phyloP scores from a whole-genome alignment of 1,140 invertebrate genomes.

The Trigoniulus corallinus region DNA sequence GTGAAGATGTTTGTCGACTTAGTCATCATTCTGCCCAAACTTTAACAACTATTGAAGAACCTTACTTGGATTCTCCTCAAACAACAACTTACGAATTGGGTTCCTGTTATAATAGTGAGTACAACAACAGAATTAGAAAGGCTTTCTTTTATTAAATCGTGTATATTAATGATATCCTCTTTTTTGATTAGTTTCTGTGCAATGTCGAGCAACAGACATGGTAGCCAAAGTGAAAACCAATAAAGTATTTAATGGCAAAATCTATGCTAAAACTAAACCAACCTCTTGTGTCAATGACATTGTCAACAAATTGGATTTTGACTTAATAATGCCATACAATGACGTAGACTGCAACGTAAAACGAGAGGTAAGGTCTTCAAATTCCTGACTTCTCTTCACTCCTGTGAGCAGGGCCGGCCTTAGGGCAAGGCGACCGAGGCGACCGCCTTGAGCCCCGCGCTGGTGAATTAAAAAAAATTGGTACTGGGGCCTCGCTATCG shows the following conservation, averaged over 20 bases:
- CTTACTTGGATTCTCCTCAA: conserved; percentile 74
- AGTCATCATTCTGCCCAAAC: conserved; percentile 79
- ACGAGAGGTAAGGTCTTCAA: too few relatives aligned
- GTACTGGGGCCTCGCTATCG: too few relatives aligned
- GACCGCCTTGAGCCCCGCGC: too few relatives aligned
- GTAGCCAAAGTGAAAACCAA: conserved; percentile 76
- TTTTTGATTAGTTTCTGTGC: conserved; percentile 48
- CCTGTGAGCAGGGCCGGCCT: too few relatives aligned
- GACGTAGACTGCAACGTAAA: conserved; percentile 65
- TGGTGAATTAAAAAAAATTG: too few relatives aligned
- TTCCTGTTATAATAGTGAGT: conserved; percentile 64
- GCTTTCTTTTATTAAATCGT: neutral
- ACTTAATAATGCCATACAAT: conserved; percentile 75
- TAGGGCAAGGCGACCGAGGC: too few relatives aligned
- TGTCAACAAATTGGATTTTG: conserved; percentile 64
- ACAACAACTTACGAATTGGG: conserved; percentile 69
- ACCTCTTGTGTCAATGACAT: conserved; percentile 80
- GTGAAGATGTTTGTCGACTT: conserved; percentile 76
- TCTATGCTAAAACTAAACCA: conserved; percentile 80
- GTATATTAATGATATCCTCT: neutral
- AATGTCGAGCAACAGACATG: conserved; percentile 77
- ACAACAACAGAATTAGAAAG: neutral
- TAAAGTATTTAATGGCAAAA: conserved; percentile 82
- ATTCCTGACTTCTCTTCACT: too few relatives aligned
- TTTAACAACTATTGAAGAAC: conserved; percentile 65